These are phyloP conservation scores for Mycalesis mineus DNA, from an alignment of 2,888 invertebrate species.

Conservation along the genomic window DNA sequence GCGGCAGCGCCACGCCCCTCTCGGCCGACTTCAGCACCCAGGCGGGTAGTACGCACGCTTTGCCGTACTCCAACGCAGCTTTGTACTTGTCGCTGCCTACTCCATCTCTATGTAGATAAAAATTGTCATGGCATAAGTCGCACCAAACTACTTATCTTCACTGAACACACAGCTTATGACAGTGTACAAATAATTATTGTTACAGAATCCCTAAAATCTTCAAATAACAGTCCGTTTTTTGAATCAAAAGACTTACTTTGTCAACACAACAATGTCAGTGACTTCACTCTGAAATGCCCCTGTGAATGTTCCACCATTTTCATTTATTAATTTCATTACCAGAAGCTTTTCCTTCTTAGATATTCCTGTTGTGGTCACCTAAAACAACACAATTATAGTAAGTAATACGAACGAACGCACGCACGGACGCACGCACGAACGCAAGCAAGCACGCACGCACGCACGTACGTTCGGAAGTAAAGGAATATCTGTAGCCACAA, in stretches of 20 bases:
- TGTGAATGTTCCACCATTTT: slow-evolving; percentile 83
- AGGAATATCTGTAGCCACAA: too few relatives aligned
- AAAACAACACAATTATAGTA: slow-evolving; percentile 68
- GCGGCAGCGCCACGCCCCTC: slow-evolving; percentile 83
- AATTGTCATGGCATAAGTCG: too few relatives aligned
- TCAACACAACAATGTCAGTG: slow-evolving; percentile 77
- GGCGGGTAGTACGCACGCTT: slow-evolving; percentile 83
- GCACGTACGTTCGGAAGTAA: too few relatives aligned
- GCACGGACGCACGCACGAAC: too few relatives aligned
- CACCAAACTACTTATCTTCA: too few relatives aligned
- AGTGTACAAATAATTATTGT: too few relatives aligned
- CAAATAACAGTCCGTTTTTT: too few relatives aligned
- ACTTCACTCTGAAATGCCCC: slow-evolving; percentile 72
- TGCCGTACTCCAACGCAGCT: slow-evolving; percentile 37
- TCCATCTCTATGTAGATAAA: slow-evolving; percentile 69
- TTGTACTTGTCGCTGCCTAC: slow-evolving; percentile 85
- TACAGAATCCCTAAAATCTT: too few relatives aligned
- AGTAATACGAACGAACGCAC: background rate
- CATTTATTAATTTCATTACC: slow-evolving; percentile 82
- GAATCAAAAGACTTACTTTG: too few relatives aligned
- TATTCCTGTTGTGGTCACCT: slow-evolving; percentile 88
- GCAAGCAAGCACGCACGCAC: too few relatives aligned
- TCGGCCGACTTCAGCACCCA: slow-evolving; percentile 90
- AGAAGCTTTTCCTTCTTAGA: slow-evolving; percentile 79
- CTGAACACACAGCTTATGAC: too few relatives aligned